A percentile compares a stretch with the other conserved stretches of the same genome.
phyloP scores from a whole-genome alignment of 2,113 vertebrate genomes.

The Recurvirostra avosetta region DNA sequence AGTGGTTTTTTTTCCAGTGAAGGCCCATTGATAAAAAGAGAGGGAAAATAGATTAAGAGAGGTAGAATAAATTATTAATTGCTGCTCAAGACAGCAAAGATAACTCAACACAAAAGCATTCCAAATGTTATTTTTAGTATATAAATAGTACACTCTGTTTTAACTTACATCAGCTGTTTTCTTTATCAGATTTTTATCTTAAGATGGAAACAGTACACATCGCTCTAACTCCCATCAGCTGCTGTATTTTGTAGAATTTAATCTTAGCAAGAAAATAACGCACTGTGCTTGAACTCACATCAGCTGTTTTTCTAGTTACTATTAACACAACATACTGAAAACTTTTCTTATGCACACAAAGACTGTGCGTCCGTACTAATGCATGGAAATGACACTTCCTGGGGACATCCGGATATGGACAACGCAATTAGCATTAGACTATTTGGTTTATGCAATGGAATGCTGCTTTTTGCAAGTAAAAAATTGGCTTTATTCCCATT shows the following conservation, averaged over 20 bases:
- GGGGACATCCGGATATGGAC: not conserved
- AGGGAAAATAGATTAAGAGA: constrained; percentile 34
- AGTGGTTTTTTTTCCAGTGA: not conserved
- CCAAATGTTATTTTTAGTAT: constrained; percentile 53
- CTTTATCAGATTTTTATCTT: constrained; percentile 66
- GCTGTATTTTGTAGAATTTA: constrained; percentile 17
- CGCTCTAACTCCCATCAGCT: constrained; percentile 7
- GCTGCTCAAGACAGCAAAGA: constrained; percentile 33
- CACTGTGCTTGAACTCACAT: constrained; percentile 1
- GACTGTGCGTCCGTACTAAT: not conserved
- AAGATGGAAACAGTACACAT: constrained; percentile 45
- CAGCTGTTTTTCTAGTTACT: constrained; percentile 52
- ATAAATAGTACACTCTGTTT: constrained; percentile 53
- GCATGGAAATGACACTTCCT: constrained; percentile 45
- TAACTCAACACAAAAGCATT: constrained; percentile 53
- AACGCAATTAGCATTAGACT: not conserved
- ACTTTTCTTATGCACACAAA: constrained; percentile 15
- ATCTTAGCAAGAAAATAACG: constrained; percentile 3
- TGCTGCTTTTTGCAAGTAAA: not conserved
- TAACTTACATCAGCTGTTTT: constrained; percentile 59
- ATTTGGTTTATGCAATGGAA: not conserved
- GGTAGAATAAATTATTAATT: constrained; percentile 51
- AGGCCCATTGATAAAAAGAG: constrained; percentile 33
- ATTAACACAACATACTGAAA: not conserved
- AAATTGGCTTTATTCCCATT: not conserved